Conservation (phyloP, 2,113 vertebrate genomes). For the Misgurnus mizolepis region DNA sequence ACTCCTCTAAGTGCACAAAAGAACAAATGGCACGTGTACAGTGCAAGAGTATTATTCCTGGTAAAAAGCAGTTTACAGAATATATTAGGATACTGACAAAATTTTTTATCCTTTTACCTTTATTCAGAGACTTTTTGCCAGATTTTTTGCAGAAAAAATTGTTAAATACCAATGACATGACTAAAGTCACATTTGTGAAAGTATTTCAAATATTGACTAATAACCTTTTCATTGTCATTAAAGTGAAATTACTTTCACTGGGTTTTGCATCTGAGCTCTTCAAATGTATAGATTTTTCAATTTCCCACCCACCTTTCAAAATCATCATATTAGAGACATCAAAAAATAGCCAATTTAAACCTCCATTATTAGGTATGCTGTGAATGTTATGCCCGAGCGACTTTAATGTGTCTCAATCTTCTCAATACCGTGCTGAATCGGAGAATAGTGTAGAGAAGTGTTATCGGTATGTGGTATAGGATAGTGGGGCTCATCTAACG, state of each 20-base stretch:
- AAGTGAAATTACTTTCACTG: neutral
- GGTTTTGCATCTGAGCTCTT: no score
- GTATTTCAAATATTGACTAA: no score
- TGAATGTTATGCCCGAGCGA: constrained; percentile 9
- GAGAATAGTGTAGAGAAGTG: neutral
- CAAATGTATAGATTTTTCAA: neutral
- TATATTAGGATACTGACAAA: no score
- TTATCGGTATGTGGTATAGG: neutral
- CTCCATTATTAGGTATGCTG: neutral
- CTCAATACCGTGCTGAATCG: neutral
- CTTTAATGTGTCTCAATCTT: constrained; percentile 7
- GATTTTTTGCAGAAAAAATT: no score
- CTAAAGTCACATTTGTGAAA: no score
- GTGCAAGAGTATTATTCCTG: no score
- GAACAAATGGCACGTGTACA: no score
- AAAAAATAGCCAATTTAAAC: neutral
- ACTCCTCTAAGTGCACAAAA: no score
- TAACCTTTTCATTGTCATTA: constrained; percentile 13
- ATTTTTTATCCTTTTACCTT: no score
- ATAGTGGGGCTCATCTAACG: constrained; percentile 6
- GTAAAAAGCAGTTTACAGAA: no score
- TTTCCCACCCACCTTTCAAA: neutral
- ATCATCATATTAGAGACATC: neutral
- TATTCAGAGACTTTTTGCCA: no score
- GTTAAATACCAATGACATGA: no score